phyloP scores from a whole-genome alignment of 2,888 invertebrate genomes.

The Harpalus rufipes region DNA sequence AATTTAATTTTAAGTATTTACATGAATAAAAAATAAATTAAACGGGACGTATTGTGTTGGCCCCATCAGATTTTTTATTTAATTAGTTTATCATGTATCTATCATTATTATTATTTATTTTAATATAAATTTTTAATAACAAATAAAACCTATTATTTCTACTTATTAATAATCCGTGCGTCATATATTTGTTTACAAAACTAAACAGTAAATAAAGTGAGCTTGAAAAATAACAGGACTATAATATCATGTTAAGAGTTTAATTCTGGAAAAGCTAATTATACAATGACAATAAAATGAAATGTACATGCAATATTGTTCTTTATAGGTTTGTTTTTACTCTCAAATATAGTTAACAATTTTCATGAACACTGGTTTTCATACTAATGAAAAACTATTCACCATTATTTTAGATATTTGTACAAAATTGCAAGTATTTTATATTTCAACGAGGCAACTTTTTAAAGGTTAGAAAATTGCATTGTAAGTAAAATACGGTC shows the following conservation, averaged over 20 bases:
- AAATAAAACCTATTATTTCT: too few relatives aligned
- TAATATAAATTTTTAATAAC: too few relatives aligned
- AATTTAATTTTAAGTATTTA: too few relatives aligned
- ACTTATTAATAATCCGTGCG: background rate
- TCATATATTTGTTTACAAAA: background rate
- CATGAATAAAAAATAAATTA: too few relatives aligned
- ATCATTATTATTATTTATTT: too few relatives aligned
- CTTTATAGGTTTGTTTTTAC: background rate
- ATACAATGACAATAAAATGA: background rate
- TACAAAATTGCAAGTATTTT: background rate
- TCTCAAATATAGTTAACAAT: background rate
- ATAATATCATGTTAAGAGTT: background rate
- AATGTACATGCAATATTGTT: background rate
- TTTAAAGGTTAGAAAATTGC: background rate
- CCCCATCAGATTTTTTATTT: too few relatives aligned
- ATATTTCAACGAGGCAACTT: background rate
- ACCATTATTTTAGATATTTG: background rate
- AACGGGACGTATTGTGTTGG: too few relatives aligned
- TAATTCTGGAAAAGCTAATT: background rate
- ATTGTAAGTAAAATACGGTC: background rate
- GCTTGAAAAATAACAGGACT: background rate
- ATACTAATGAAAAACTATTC: background rate
- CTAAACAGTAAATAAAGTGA: background rate
- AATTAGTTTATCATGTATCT: too few relatives aligned
- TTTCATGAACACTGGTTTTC: background rate